Percentiles rank a stretch among this genome's conserved stretches.
Conservation (phyloP, 2,797 vertebrate species). For the Hippocampus kuda region DNA sequence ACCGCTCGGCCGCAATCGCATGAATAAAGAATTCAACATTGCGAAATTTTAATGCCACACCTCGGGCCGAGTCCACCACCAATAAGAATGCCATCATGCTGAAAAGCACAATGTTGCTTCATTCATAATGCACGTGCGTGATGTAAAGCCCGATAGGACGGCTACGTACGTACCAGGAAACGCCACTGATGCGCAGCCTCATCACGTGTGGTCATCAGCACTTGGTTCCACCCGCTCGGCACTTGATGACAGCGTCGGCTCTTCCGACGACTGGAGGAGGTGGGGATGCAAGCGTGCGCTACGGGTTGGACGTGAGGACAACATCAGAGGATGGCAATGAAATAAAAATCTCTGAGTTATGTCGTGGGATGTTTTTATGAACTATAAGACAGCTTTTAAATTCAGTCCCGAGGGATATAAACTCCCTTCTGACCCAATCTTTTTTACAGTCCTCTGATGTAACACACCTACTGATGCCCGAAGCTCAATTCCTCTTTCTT, state of each 20-base stretch:
- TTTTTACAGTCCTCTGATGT: conserved; percentile 38
- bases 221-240: background rate
- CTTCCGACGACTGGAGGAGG: background rate
- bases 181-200: background rate
- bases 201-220: background rate
- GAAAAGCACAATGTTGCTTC: background rate
- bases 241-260: background rate
- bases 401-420: conserved; percentile 34
- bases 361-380: conserved; percentile 15
- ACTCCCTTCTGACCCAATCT: conserved; percentile 36
- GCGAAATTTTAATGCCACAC: conserved; percentile 9
- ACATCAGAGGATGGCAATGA: background rate
- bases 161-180: background rate
- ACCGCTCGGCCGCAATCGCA: background rate
- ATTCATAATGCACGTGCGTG: background rate
- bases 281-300: background rate
- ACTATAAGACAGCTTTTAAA: conserved; percentile 29
- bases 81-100: background rate
- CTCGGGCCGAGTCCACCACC: background rate
- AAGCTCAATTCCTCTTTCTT: conserved; percentile 21
- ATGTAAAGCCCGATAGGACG: background rate
- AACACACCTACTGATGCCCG: conserved; percentile 41
- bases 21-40: conserved; percentile 21
- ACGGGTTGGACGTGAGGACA: background rate
- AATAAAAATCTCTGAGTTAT: conserved; percentile 20